phyloP scores from a whole-genome alignment of 2,113 vertebrate genomes.

The Chrysochloris asiatica region DNA sequence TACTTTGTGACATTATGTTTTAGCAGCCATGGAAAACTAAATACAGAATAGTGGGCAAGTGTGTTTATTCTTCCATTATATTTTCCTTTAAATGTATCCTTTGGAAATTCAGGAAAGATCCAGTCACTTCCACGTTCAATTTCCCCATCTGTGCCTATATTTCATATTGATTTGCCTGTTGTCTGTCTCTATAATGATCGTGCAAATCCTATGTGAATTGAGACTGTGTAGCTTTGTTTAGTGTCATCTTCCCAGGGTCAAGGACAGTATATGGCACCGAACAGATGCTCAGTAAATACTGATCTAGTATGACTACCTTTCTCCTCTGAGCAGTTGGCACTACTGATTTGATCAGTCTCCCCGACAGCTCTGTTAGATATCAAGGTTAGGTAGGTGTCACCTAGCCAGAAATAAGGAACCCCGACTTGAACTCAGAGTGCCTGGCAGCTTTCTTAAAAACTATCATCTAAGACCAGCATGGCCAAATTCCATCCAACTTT shows the following conservation, averaged over 20 bases:
- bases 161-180: not conserved
- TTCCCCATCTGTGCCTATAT: not conserved
- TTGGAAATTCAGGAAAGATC: not conserved
- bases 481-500: not conserved
- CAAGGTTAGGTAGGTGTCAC: not conserved
- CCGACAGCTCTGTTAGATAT: not conserved
- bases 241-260: accelerated
- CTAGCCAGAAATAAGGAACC: not conserved
- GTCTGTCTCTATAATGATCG: not conserved
- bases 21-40: not conserved
- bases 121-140: not conserved
- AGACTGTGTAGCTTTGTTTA: not conserved
- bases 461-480: not conserved
- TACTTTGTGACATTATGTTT: not conserved
- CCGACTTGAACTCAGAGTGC: not conserved
- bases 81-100: not conserved
- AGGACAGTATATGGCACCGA: not conserved
- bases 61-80: not conserved
- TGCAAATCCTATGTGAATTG: not conserved
- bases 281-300: not conserved
- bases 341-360: not conserved
- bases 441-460: not conserved
- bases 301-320: not conserved
- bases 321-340: not conserved
- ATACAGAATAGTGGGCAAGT: not conserved